Percentiles rank a stretch among this genome's conserved stretches.
phyloP scores from a whole-genome alignment of 1,140 invertebrate genomes.

The Pogonus chalceus region DNA sequence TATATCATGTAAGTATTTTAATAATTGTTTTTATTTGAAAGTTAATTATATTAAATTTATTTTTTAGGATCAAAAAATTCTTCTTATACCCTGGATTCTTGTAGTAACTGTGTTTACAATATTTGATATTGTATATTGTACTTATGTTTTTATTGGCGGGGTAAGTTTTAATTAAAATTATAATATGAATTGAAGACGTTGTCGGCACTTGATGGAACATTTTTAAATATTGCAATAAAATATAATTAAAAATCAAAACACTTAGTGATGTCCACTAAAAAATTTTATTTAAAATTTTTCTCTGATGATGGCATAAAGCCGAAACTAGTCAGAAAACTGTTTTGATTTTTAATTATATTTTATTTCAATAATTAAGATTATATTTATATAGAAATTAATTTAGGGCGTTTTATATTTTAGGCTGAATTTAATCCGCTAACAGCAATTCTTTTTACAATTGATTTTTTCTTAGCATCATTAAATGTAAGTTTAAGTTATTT shows the following conservation, averaged over 20 bases:
- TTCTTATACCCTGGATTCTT: slow-evolving; percentile 8
- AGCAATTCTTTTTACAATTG: slow-evolving; percentile 8
- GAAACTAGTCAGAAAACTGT: too few species aligned
- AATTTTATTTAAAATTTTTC: neutral
- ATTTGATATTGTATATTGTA: neutral
- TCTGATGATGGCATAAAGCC: too few species aligned
- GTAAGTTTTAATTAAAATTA: neutral
- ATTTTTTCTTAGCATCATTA: slow-evolving; percentile 4
- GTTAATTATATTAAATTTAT: neutral
- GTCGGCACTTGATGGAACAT: too few species aligned
- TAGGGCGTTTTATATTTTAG: neutral
- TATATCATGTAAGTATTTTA: slow-evolving; percentile 4
- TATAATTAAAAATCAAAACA: too few species aligned
- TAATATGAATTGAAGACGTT: neutral
- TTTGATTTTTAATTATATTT: too few species aligned
- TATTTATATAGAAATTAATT: neutral
- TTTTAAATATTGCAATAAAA: too few species aligned
- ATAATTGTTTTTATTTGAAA: neutral
- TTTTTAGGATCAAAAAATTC: slow-evolving; percentile 7
- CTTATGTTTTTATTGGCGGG: slow-evolving; percentile 2
- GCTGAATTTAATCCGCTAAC: neutral
- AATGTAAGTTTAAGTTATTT: slow-evolving; percentile 1
- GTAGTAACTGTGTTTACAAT: neutral
- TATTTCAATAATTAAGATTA: neutral
- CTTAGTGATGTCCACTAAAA: too few species aligned